These are phyloP conservation scores for Sussaba pulchella DNA, from an alignment of 2,888 invertebrate species.

Conservation along the genomic window DNA sequence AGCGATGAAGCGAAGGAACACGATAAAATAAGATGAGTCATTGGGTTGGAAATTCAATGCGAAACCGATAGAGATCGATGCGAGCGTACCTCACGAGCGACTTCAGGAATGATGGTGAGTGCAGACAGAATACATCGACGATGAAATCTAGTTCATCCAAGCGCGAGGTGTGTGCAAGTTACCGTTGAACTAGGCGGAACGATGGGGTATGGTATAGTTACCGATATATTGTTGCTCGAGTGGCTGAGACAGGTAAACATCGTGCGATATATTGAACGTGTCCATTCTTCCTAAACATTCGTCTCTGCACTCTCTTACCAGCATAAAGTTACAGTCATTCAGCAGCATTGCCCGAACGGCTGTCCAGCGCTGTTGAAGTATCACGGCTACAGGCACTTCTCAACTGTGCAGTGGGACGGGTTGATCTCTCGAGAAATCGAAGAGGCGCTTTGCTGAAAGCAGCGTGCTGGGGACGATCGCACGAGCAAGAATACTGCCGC, in stretches of 20 bases:
- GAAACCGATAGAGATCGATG: conserved; percentile 8
- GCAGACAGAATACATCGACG: conserved; percentile 3
- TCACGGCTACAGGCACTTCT: conserved; percentile 19
- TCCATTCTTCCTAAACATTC: conserved; percentile 42
- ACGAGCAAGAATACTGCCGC: not conserved
- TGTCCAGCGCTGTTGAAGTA: conserved; percentile 36
- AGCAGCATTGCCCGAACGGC: conserved; percentile 23
- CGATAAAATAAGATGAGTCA: not conserved
- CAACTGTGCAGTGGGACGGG: conserved; percentile 36
- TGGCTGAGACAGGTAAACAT: conserved; percentile 53
- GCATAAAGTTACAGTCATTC: conserved; percentile 26
- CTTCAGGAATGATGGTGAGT: conserved; percentile 8
- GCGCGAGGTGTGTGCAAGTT: not conserved
- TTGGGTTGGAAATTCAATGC: not conserved
- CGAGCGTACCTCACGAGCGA: not conserved
- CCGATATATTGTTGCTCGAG: conserved; percentile 51
- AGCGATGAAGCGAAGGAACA: too few relatives aligned
- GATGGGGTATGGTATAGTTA: conserved; percentile 38
- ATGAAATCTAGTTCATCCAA: conserved; percentile 25
- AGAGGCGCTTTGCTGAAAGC: conserved; percentile 44
- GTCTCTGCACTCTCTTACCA: conserved; percentile 8
- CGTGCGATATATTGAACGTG: conserved; percentile 47
- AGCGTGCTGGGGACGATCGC: conserved; percentile 27
- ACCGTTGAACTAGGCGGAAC: conserved; percentile 16
- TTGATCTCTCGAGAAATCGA: conserved; percentile 53